Evolutionary conservation across 2,797 vertebrate genomes (phyloP).

Genomic region (Pitangus sulphuratus): DNA sequence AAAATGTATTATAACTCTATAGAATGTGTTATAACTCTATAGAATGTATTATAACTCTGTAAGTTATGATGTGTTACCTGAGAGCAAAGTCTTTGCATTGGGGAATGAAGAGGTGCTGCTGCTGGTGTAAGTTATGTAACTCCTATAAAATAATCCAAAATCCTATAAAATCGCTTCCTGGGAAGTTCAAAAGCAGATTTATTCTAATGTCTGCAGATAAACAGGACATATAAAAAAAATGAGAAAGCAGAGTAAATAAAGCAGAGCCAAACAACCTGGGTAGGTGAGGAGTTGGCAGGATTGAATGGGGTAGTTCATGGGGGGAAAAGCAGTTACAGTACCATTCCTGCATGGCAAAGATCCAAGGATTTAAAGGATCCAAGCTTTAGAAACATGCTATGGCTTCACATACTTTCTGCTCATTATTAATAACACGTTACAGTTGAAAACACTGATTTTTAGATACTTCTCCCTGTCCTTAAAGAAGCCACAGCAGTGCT

Average conservation of each 20-base stretch:
- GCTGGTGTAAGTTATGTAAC: background rate
- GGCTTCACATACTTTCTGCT: background rate
- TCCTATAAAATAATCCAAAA: background rate
- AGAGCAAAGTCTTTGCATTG: background rate
- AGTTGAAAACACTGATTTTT: background rate
- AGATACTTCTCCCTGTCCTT: background rate
- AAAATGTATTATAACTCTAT: background rate
- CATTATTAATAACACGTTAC: background rate
- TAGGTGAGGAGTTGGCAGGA: background rate
- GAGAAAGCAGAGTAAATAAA: background rate
- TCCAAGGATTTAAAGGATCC: background rate
- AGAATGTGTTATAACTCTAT: no score
- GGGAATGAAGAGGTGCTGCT: background rate
- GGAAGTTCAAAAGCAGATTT: background rate
- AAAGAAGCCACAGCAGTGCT: background rate
- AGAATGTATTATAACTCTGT: background rate
- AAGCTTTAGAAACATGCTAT: background rate
- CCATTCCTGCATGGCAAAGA: background rate
- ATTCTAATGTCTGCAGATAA: background rate
- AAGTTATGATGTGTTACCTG: background rate
- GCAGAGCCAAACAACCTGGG: background rate
- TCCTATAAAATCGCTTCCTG: background rate
- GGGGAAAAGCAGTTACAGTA: background rate
- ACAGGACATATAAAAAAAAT: background rate
- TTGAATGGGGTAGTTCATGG: background rate